Conservation (phyloP, 1,140 invertebrate genomes). For the Spodoptera frugiperda region DNA sequence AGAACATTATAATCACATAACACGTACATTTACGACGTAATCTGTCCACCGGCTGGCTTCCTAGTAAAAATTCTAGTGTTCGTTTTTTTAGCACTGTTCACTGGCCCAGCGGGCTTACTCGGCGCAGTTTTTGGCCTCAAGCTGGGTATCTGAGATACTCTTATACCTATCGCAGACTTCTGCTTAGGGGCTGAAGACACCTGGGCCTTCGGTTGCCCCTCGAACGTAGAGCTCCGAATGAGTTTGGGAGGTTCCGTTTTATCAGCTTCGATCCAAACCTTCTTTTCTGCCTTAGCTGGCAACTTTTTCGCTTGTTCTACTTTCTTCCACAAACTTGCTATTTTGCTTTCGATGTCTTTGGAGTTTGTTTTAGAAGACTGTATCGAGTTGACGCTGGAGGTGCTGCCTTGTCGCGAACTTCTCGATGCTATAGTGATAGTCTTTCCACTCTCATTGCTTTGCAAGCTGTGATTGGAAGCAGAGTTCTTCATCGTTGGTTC, state of each 20-base stretch:
- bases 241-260: slow-evolving; percentile 83
- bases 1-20: slow-evolving; percentile 26
- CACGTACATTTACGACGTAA: slow-evolving; percentile 56
- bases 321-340: slow-evolving; percentile 95
- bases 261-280: slow-evolving; percentile 88
- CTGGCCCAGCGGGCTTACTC: slow-evolving; percentile 51
- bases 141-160: slow-evolving; percentile 78
- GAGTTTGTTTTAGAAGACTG: slow-evolving; percentile 83
- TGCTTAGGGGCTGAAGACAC: slow-evolving; percentile 76
- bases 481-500: slow-evolving; percentile 82
- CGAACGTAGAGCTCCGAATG: slow-evolving; percentile 90
- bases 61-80: slow-evolving; percentile 63
- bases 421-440: slow-evolving; percentile 78
- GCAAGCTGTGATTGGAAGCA: slow-evolving; percentile 86
- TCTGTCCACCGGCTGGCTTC: slow-evolving; percentile 67
- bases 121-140: slow-evolving; percentile 65
- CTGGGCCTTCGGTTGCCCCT: slow-evolving; percentile 86
- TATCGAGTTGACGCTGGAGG: slow-evolving; percentile 88
- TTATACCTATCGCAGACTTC: slow-evolving; percentile 82
- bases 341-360: slow-evolving; percentile 94
- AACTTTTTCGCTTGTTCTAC: slow-evolving; percentile 91
- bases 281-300: slow-evolving; percentile 87
- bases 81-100: slow-evolving; percentile 59
- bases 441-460: slow-evolving; percentile 84
- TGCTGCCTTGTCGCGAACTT: slow-evolving; percentile 86